Conservation (phyloP, 2,797 vertebrate species). For the Acipenser ruthenus region DNA sequence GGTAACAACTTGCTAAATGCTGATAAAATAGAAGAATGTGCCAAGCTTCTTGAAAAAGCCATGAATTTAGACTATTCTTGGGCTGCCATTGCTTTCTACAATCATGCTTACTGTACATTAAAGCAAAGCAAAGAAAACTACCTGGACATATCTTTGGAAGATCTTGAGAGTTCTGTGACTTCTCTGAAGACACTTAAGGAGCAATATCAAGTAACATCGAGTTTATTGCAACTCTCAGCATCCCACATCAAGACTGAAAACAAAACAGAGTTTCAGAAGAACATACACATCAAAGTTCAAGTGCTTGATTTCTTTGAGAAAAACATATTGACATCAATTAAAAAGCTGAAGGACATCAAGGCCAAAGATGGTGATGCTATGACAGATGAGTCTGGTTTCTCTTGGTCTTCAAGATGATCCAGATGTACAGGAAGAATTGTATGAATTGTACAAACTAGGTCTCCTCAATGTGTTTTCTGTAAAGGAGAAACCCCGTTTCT, state of each 20-base stretch:
- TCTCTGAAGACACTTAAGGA: constrained; percentile 27
- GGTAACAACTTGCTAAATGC: constrained; percentile 20
- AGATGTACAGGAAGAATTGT: constrained; percentile 6
- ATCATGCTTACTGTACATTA: constrained; percentile 40
- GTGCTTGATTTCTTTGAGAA: constrained; percentile 13
- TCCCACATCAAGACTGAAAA: background rate
- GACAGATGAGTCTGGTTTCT: constrained; percentile 3
- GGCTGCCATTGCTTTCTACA: constrained; percentile 45
- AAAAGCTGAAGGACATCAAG: constrained; percentile 18
- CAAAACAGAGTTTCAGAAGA: background rate
- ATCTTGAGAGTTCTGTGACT: constrained; percentile 35
- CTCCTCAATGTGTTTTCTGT: constrained; percentile 10
- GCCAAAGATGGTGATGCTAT: constrained; percentile 9
- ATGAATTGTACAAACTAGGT: constrained; percentile 3
- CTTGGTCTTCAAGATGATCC: constrained; percentile 13
- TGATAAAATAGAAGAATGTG: constrained; percentile 15
- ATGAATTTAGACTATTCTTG: constrained; percentile 27
- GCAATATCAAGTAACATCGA: background rate
- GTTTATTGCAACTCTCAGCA: too few relatives aligned
- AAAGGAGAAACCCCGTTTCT: constrained; percentile 17
- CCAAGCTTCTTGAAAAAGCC: constrained; percentile 23
- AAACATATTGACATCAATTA: constrained; percentile 31
- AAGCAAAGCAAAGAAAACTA: constrained; percentile 17
- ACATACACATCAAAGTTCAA: background rate
- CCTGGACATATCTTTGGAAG: constrained; percentile 26